Conservation (phyloP, 2,113 vertebrate genomes). For the Mus pahari region DNA sequence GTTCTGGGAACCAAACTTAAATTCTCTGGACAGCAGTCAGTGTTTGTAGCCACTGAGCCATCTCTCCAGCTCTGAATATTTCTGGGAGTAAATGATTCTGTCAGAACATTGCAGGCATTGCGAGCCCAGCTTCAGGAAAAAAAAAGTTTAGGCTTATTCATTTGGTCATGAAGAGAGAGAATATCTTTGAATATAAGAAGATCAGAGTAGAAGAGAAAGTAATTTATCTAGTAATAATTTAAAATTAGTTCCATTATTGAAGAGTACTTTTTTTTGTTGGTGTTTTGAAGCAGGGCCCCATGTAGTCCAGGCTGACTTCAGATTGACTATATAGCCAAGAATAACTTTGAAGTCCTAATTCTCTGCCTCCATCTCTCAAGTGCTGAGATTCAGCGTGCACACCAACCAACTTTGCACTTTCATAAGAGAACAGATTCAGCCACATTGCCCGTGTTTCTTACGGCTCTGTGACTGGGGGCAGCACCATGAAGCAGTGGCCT, state of each 20-base stretch:
- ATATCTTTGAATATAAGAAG: background rate
- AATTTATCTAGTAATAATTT: slow-evolving; percentile 6
- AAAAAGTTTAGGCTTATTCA: background rate
- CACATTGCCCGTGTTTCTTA: background rate
- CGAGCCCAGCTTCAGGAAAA: background rate
- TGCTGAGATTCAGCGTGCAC: background rate
- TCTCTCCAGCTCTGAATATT: background rate
- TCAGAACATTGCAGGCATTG: background rate
- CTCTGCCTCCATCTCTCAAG: background rate
- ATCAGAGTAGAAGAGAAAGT: slow-evolving; percentile 17
- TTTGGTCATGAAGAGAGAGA: background rate
- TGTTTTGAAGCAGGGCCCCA: background rate
- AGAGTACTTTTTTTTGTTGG: slow-evolving; percentile 24
- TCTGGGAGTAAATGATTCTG: background rate
- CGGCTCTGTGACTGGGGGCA: background rate
- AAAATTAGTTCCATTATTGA: slow-evolving; percentile 41
- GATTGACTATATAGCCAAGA: background rate
- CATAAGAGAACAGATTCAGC: background rate
- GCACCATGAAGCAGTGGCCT: slow-evolving; percentile 15
- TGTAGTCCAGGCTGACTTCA: background rate
- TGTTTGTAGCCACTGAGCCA: background rate
- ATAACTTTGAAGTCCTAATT: background rate
- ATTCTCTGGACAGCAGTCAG: background rate
- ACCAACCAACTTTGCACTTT: background rate
- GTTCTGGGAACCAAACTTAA: background rate